Evolutionary conservation across 2,888 invertebrate genomes (phyloP), one percentile per base, ranked within the genome.

Genomic region (Eupithecia vulgata): DNA sequence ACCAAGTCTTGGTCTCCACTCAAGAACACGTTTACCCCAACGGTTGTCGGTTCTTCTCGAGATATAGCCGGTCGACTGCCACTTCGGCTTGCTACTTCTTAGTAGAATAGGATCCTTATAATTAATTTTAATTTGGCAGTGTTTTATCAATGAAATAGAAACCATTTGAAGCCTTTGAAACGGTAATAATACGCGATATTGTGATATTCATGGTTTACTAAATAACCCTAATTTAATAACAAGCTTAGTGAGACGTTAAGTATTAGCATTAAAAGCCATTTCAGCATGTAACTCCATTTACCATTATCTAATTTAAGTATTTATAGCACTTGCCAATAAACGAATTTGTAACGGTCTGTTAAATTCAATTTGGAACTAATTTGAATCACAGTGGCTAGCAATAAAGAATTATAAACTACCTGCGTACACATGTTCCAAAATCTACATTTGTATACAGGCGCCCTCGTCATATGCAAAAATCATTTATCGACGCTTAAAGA

Each of bases 391-490:
- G 85, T 82, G 81, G 85, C 81, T 42, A 71, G 83, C 84, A 87
- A 87, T 87, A 88, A 88, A 57, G 57, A 85, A 82, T 84, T 80
- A 83, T 84, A 86, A 85, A 83, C 82, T 89, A 90, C 90, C 90
- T 90, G 90, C 85, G 73, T 86, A 87, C 90, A 91, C 92, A 90
- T 91, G 91, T 91, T 88, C 87, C 84, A 77, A 87, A 90, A 91
- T 88, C 83, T 87, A 85, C 90, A 91, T 90, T 83, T 82, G 84
- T 84, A 86, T 84, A 76, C 78, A 45, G 69, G 79, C 81, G 75
- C 84, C 84, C 84, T 79, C 80, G 89, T 88, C 92, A 92, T 93
- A 94, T 94, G 94, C 90, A 93, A 94, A 94, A 94, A 91, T 91
- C 92, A 90, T 93, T 94, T 93, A 91, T 90, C 86, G 88, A 86